Conservation (phyloP, 2,888 invertebrate species). For the Therioaphis trifolii region DNA sequence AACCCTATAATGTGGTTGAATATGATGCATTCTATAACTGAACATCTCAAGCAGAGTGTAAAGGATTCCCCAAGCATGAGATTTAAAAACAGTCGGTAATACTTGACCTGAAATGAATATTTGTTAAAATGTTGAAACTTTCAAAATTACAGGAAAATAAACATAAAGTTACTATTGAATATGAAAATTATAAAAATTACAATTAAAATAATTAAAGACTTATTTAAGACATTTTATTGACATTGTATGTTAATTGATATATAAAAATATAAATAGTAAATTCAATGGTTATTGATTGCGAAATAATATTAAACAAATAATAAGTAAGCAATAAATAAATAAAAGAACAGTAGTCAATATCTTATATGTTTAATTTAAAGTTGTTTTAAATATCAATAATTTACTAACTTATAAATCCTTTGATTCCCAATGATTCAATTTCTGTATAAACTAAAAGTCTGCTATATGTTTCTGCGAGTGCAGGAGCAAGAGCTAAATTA, state of each 20-base stretch:
- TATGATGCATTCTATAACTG: slow-evolving; percentile 94
- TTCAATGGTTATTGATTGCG: no score
- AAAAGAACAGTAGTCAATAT: no score
- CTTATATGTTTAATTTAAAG: no score
- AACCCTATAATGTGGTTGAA: slow-evolving; percentile 94
- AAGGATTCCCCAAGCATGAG: slow-evolving; percentile 94
- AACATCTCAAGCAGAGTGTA: slow-evolving; percentile 97
- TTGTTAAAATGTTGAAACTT: slow-evolving; percentile 5
- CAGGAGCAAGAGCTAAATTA: slow-evolving; percentile 86
- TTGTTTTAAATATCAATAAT: no score
- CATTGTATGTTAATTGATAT: background rate
- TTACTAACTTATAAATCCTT: slow-evolving; percentile 89
- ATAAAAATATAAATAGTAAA: no score
- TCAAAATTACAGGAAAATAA: no score
- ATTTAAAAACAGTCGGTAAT: slow-evolving; percentile 89
- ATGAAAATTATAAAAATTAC: no score
- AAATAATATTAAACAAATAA: no score
- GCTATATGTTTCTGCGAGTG: slow-evolving; percentile 94
- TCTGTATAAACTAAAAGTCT: slow-evolving; percentile 93
- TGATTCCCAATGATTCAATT: slow-evolving; percentile 95
- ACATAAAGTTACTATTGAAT: no score
- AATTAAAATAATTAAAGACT: no score
- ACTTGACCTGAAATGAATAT: slow-evolving; percentile 76
- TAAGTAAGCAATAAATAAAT: no score
- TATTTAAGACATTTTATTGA: no score